These are phyloP conservation scores for Nesogale talazaci DNA, from an alignment of 2,113 vertebrate species.

Conservation along the genomic window DNA sequence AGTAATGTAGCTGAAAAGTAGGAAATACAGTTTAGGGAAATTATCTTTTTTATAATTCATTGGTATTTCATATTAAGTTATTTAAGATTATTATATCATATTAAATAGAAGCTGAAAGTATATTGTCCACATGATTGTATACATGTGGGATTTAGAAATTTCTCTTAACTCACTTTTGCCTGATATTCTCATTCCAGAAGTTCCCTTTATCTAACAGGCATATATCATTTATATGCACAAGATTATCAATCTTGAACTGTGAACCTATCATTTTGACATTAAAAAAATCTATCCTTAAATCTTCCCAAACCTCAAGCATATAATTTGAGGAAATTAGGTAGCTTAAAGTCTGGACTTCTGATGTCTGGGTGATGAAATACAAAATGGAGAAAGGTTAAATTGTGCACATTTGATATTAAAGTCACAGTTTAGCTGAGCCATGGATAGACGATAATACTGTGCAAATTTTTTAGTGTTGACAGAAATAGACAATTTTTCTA, in stretches of 20 bases:
- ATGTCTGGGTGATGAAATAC: conserved; percentile 52
- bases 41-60: not conserved
- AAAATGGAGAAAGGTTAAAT: conserved; percentile 53
- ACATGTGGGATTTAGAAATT: conserved; percentile 46
- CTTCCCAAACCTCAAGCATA: conserved; percentile 74
- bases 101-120: not conserved
- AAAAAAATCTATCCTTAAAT: conserved; percentile 82
- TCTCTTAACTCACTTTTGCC: conserved; percentile 44
- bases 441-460: not conserved
- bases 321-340: conserved; percentile 73
- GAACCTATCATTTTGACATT: conserved; percentile 80
- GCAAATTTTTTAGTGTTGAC: not conserved
- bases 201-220: conserved; percentile 55
- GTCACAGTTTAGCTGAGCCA: conserved; percentile 46
- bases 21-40: conserved; percentile 34
- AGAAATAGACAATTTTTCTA: conserved; percentile 56
- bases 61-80: conserved; percentile 24
- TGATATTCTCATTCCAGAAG: conserved; percentile 57
- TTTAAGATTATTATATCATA: conserved; percentile 40
- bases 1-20: not conserved
- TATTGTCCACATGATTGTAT: not conserved
- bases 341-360: conserved; percentile 62
- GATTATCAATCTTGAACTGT: conserved; percentile 63
- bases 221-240: conserved; percentile 55
- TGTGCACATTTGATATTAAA: conserved; percentile 63